Percentiles rank a stretch among this genome's conserved stretches.
Conservation (phyloP, 23 tunicate species). For the Halocynthia roretzi region DNA sequence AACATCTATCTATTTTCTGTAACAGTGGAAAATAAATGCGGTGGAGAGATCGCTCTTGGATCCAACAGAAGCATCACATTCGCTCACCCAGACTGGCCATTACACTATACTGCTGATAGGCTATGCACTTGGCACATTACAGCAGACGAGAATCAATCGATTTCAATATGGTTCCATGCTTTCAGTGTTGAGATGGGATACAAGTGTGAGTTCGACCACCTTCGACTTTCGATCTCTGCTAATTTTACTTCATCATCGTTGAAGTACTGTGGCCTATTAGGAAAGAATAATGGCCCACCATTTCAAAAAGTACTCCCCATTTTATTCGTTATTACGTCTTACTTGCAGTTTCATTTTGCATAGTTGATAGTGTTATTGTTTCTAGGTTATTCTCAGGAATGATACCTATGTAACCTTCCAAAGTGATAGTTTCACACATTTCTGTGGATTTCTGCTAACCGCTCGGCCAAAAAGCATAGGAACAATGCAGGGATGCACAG, state of each 20-base stretch:
- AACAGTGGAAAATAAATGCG: background rate
- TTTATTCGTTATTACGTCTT: no score
- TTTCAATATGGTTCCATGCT: background rate
- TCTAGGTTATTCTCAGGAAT: background rate
- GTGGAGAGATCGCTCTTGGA: background rate
- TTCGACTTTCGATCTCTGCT: background rate
- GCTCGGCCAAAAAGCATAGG: background rate
- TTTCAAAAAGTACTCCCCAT: background rate
- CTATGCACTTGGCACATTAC: background rate
- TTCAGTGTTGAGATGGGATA: conserved; percentile 6
- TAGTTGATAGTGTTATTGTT: background rate
- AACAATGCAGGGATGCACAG: background rate
- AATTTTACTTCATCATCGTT: background rate
- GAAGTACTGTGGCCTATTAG: conserved; percentile 1
- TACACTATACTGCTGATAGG: background rate
- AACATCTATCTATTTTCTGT: no score
- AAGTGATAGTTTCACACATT: background rate
- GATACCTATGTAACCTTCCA: background rate
- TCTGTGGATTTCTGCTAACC: conserved; percentile 5
- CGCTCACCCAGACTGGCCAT: background rate
- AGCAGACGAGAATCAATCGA: background rate
- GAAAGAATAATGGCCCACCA: background rate
- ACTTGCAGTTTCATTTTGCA: no score
- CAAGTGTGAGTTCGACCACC: background rate
- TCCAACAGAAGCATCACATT: background rate